Percentiles rank a stretch among this genome's conserved stretches.
phyloP scores from a whole-genome alignment of 2,888 invertebrate species.

The Xiphydria camelus region DNA sequence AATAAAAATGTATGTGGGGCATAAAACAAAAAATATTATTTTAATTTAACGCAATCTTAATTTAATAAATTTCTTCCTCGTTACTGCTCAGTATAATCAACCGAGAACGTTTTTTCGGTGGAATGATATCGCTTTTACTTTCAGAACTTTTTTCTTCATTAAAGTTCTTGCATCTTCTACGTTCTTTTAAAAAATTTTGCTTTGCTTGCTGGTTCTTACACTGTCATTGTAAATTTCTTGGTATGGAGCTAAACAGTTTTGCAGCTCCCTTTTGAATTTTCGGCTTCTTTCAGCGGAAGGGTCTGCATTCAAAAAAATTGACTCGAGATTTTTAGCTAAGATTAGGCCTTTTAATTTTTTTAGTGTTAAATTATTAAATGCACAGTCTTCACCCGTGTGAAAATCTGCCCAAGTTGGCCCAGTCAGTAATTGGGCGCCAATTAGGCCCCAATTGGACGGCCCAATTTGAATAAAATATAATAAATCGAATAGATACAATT shows the following conservation, averaged over 20 bases:
- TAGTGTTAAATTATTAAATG: too few relatives aligned
- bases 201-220: conserved; percentile 19
- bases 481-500: too few relatives aligned
- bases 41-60: too few relatives aligned
- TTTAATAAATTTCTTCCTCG: conserved; percentile 18
- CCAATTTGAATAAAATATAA: too few relatives aligned
- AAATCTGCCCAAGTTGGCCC: too few relatives aligned
- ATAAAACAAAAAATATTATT: too few relatives aligned
- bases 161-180: conserved; percentile 12
- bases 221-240: conserved; percentile 16
- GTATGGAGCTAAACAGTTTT: conserved; percentile 19
- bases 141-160: conserved; percentile 12
- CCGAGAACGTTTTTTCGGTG: conserved; percentile 16
- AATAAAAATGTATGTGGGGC: too few relatives aligned
- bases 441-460: too few relatives aligned
- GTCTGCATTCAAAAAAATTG: conserved; percentile 22
- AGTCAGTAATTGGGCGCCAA: too few relatives aligned
- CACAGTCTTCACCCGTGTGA: too few relatives aligned
- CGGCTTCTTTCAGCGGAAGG: conserved; percentile 17
- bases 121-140: conserved; percentile 15
- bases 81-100: conserved; percentile 19
- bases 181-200: conserved; percentile 16
- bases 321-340: conserved; percentile 20
- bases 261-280: too few relatives aligned
- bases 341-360: conserved; percentile 20